phyloP scores from a whole-genome alignment of 2,888 invertebrate genomes.

The Leucophora obtusa region DNA sequence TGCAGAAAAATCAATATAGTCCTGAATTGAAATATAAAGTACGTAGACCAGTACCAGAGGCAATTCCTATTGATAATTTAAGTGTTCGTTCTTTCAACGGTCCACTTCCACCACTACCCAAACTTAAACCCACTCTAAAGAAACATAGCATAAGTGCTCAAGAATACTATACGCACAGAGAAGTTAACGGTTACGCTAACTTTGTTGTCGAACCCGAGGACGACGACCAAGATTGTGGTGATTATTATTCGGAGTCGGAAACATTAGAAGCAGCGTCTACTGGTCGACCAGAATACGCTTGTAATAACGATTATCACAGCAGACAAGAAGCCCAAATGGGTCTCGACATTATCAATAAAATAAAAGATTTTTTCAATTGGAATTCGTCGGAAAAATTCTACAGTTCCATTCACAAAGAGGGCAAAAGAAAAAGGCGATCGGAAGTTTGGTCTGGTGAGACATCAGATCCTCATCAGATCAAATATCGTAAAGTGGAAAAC shows the following conservation, averaged over 20 bases:
- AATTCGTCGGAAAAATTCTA: conserved; percentile 55
- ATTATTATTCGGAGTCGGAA: conserved; percentile 51
- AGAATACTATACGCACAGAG: conserved; percentile 14
- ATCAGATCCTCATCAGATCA: conserved; percentile 68
- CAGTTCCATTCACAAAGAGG: conserved; percentile 55
- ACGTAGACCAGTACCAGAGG: conserved; percentile 63
- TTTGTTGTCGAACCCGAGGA: conserved; percentile 8
- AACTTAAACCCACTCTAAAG: conserved; percentile 19
- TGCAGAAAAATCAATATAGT: conserved; percentile 14
- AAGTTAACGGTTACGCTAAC: conserved; percentile 34
- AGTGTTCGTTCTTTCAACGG: conserved; percentile 53
- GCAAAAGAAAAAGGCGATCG: conserved; percentile 69
- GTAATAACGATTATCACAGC: conserved; percentile 23
- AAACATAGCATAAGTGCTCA: conserved; percentile 6
- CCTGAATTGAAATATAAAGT: conserved; percentile 27
- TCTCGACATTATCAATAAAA: conserved; percentile 71
- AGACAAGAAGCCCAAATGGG: conserved; percentile 72
- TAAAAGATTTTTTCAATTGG: conserved; percentile 62
- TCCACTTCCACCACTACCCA: neutral
- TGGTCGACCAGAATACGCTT: conserved; percentile 47
- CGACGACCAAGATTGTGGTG: conserved; percentile 43
- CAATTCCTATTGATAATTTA: conserved; percentile 54
- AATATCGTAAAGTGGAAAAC: conserved; percentile 72
- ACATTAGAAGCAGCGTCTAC: conserved; percentile 47
- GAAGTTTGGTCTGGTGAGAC: conserved; percentile 61